A percentile compares a stretch with the other conserved stretches of the same genome.
Evolutionary conservation across 2,888 invertebrate species (phyloP).

Genomic region (Scelioninae gen. 1): DNA sequence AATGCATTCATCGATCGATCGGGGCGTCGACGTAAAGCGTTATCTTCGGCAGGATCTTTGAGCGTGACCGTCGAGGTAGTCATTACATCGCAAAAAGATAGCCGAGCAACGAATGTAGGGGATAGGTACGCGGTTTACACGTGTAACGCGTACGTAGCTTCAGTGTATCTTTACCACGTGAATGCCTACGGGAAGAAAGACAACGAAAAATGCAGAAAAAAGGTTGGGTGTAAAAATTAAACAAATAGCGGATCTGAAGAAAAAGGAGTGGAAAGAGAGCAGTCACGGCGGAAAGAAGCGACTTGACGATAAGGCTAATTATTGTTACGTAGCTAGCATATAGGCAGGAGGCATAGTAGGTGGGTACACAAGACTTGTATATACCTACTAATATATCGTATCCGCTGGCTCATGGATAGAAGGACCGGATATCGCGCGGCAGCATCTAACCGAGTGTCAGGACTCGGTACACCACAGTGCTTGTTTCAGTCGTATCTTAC

Average conservation of each 20-base stretch:
- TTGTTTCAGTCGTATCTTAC: slow-evolving; percentile 73
- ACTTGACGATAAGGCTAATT: slow-evolving; percentile 79
- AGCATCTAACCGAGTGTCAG: slow-evolving; percentile 81
- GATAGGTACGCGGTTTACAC: slow-evolving; percentile 56
- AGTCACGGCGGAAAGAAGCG: slow-evolving; percentile 53
- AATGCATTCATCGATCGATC: slow-evolving; percentile 68
- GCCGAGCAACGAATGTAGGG: slow-evolving; percentile 31
- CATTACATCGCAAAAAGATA: slow-evolving; percentile 60
- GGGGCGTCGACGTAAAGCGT: slow-evolving; percentile 60
- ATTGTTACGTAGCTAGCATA: slow-evolving; percentile 74
- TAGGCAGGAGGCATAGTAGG: slow-evolving; percentile 55
- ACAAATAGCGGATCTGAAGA: slow-evolving; percentile 9
- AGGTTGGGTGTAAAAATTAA: slow-evolving; percentile 14
- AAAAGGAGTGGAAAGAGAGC: slow-evolving; percentile 21
- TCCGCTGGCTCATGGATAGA: too few species aligned
- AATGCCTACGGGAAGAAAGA: slow-evolving; percentile 23
- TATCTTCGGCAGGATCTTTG: slow-evolving; percentile 59
- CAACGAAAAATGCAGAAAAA: not conserved
- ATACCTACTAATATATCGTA: slow-evolving; percentile 75
- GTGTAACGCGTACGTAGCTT: slow-evolving; percentile 59
- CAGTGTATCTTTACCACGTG: slow-evolving; percentile 27
- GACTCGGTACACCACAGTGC: slow-evolving; percentile 76
- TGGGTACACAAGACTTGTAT: slow-evolving; percentile 54
- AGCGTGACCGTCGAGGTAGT: slow-evolving; percentile 59
- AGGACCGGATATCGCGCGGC: slow-evolving; percentile 79